Conservation (phyloP, 1,140 invertebrate genomes). For the Spodoptera litura region DNA sequence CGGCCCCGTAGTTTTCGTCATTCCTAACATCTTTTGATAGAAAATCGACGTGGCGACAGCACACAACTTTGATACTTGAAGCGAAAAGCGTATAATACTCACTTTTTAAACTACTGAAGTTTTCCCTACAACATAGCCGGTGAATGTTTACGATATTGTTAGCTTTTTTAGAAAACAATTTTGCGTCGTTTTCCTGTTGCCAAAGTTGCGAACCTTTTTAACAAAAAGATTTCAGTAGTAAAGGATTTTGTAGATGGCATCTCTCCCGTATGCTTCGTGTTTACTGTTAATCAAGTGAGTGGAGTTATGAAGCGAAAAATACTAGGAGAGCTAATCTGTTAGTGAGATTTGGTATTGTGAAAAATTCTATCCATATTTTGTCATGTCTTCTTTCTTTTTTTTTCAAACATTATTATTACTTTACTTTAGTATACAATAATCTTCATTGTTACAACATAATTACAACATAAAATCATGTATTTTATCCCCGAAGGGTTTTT, state of each 20-base stretch:
- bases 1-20: constrained; percentile 13
- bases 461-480: no score
- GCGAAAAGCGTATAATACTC: constrained; percentile 49
- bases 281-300: constrained; percentile 48
- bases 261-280: background rate
- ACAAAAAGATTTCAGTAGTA: constrained; percentile 42
- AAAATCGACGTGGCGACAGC: constrained; percentile 34
- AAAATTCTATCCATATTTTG: background rate
- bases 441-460: no score
- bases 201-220: constrained; percentile 49
- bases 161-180: constrained; percentile 47
- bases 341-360: constrained; percentile 55
- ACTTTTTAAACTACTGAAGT: constrained; percentile 59
- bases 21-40: constrained; percentile 15
- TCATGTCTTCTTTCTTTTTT: background rate
- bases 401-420: background rate
- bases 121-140: constrained; percentile 49
- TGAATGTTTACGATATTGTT: constrained; percentile 55
- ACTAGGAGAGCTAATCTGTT: constrained; percentile 68
- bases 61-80: constrained; percentile 41
- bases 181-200: constrained; percentile 40
- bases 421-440: no score
- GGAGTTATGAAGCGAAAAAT: constrained; percentile 67
- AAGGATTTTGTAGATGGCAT: constrained; percentile 43
- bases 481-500: no score